These are phyloP conservation scores for Pelvicachromis taeniatus DNA, from an alignment of 2,113 vertebrate genomes.

Conservation along the genomic window DNA sequence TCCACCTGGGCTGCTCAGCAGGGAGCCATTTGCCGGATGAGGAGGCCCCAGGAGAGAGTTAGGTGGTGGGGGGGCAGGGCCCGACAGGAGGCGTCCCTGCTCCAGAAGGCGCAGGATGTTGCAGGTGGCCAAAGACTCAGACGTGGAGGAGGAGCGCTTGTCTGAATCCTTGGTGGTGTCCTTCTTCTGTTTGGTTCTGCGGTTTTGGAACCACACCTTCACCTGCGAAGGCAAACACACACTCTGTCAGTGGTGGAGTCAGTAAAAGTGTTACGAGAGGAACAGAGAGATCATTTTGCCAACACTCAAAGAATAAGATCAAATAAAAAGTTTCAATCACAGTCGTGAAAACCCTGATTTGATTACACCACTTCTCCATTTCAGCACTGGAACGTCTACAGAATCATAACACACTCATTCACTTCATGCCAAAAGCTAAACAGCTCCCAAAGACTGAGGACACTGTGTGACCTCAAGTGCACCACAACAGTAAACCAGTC, in stretches of 20 bases:
- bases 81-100: slow-evolving; percentile 83
- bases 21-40: slow-evolving; percentile 60
- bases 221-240: slow-evolving; percentile 71
- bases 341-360: neutral
- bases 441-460: neutral
- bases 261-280: rapidly evolving
- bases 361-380: neutral
- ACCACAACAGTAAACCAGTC: neutral
- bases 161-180: slow-evolving; percentile 92
- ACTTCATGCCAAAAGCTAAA: neutral
- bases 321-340: neutral
- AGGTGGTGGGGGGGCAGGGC: slow-evolving; percentile 74
- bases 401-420: neutral
- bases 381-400: neutral
- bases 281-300: neutral
- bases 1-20: slow-evolving; percentile 69
- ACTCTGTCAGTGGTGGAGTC: neutral
- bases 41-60: slow-evolving; percentile 73
- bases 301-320: neutral
- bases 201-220: slow-evolving; percentile 97
- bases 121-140: slow-evolving; percentile 89
- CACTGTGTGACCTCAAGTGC: neutral
- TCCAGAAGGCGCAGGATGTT: slow-evolving; percentile 91
- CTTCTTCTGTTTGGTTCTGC: slow-evolving; percentile 96
- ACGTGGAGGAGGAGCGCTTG: slow-evolving; percentile 76